These are phyloP conservation scores for Lagodon rhomboides DNA, from an alignment of 2,797 vertebrate species.

Conservation along the genomic window DNA sequence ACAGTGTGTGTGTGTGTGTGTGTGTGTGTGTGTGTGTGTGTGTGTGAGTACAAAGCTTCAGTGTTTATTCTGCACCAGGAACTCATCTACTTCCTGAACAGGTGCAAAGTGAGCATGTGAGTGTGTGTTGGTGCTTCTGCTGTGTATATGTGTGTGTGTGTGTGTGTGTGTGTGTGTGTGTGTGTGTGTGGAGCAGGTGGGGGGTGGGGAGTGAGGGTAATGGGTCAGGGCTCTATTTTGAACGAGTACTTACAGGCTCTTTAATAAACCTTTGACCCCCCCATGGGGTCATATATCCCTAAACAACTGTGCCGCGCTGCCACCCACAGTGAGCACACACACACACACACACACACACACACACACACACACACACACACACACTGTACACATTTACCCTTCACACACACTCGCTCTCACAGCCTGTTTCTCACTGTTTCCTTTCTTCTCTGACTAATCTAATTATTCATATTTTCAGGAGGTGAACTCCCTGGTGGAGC, in stretches of 20 bases:
- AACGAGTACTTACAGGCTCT: constrained; percentile 75
- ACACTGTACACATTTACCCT: constrained; percentile 41
- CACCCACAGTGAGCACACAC: constrained; percentile 66
- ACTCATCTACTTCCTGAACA: constrained; percentile 18
- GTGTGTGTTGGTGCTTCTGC: constrained; percentile 20
- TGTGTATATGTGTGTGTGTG: constrained; percentile 9
- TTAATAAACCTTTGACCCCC: constrained; percentile 80
- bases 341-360: neutral
- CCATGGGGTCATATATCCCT: constrained; percentile 68
- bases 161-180: constrained; percentile 24
- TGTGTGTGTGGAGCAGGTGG: constrained; percentile 61
- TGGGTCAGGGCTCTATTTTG: constrained; percentile 79
- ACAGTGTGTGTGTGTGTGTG: neutral
- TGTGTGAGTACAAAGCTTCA: neutral
- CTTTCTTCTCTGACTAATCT: constrained; percentile 39
- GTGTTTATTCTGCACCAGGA: constrained; percentile 9
- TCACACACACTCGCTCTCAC: constrained; percentile 2
- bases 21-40: neutral
- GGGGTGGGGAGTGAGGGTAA: constrained; percentile 59
- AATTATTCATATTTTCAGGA: constrained; percentile 42
- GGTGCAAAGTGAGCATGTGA: constrained; percentile 34
- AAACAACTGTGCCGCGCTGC: constrained; percentile 72
- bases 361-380: constrained; percentile 6
- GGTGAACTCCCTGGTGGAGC: constrained; percentile 3
- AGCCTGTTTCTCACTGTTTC: neutral